Conservation (phyloP, 2,113 vertebrate genomes). For the Entelurus aequoreus region DNA sequence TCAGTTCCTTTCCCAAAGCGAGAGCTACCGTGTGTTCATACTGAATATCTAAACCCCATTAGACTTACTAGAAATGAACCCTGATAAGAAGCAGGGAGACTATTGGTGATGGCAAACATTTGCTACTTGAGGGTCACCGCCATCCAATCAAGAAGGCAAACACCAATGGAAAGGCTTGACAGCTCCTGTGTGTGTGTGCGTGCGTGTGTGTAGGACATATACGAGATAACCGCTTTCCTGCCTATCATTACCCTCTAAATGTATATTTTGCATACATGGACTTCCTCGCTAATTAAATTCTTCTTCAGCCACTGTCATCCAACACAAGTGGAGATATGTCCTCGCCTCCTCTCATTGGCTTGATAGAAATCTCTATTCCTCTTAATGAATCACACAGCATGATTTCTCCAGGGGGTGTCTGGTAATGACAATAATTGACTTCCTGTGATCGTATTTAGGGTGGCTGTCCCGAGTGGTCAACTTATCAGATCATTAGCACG, state of each 20-base stretch:
- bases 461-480: slow-evolving; percentile 28
- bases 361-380: slow-evolving; percentile 24
- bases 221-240: slow-evolving; percentile 36
- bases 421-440: slow-evolving; percentile 45
- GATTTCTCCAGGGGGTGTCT: slow-evolving; percentile 35
- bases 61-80: slow-evolving; percentile 27
- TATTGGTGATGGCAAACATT: slow-evolving; percentile 44
- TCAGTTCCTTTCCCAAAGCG: neutral
- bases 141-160: slow-evolving; percentile 58
- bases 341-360: slow-evolving; percentile 2
- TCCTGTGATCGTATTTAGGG: slow-evolving; percentile 41
- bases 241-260: slow-evolving; percentile 20
- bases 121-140: slow-evolving; percentile 3
- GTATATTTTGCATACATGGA: slow-evolving; percentile 36
- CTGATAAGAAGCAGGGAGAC: slow-evolving; percentile 33
- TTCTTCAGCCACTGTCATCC: slow-evolving; percentile 51
- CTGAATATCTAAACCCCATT: slow-evolving; percentile 11
- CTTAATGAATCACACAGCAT: slow-evolving; percentile 25
- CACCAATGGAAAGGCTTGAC: slow-evolving; percentile 13
- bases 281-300: slow-evolving; percentile 74
- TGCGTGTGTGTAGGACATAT: slow-evolving; percentile 8
- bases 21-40: slow-evolving; percentile 9
- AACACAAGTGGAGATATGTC: neutral
- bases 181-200: slow-evolving; percentile 10
- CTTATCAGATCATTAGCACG: slow-evolving; percentile 33